phyloP scores from a whole-genome alignment of 2,888 invertebrate species.

The Trachelus troglodyta region DNA sequence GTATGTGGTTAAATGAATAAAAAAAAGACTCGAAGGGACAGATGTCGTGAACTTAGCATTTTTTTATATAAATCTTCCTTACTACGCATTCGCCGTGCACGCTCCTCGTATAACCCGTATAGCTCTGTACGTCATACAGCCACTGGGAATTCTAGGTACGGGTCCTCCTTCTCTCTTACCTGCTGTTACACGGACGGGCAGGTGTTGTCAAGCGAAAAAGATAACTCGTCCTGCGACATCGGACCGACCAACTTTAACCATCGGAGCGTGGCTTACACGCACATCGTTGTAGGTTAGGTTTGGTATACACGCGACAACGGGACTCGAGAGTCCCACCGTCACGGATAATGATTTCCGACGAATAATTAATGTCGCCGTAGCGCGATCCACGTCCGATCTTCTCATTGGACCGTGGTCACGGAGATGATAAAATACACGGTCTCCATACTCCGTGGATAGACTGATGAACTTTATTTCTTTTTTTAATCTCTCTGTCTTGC shows the following conservation, averaged over 20 bases:
- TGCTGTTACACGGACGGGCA: not conserved
- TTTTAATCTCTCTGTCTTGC: no score
- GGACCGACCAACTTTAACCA: not conserved
- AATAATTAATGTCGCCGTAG: not conserved
- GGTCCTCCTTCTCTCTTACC: not conserved
- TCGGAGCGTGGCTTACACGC: not conserved
- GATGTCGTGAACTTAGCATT: not conserved
- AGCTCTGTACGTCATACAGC: not conserved
- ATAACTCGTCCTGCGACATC: not conserved
- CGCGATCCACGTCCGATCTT: no score
- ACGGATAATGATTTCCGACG: not conserved
- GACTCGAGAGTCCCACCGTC: not conserved
- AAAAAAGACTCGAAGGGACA: not conserved
- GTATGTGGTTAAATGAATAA: not conserved
- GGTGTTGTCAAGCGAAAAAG: constrained; percentile 4
- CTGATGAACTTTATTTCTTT: no score
- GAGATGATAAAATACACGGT: no score
- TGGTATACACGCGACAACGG: not conserved
- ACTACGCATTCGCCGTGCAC: not conserved
- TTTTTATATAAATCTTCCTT: not conserved
- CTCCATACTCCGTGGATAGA: no score
- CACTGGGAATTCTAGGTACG: not conserved
- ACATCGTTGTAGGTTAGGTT: not conserved
- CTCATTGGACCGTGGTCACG: no score
- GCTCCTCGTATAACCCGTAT: not conserved